Evolutionary conservation across 2,113 vertebrate genomes (phyloP).

Genomic region (Rissa tridactyla): DNA sequence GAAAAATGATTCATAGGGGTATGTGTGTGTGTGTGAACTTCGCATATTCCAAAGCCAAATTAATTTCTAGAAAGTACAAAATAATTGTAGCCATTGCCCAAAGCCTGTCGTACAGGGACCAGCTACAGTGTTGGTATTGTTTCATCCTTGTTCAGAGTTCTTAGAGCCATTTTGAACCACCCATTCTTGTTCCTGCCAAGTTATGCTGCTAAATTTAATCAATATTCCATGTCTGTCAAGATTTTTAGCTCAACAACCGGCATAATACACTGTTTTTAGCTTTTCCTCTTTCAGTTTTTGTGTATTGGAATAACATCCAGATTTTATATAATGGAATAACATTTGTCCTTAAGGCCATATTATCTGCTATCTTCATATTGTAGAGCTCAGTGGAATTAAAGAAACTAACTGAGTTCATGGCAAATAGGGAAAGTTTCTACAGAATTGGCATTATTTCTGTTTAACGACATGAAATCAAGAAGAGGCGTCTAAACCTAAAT

Average conservation of each 20-base stretch:
- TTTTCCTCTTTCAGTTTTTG: neutral
- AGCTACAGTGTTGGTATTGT: neutral
- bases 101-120: neutral
- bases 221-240: neutral
- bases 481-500: neutral
- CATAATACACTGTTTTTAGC: neutral
- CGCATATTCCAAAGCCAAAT: neutral
- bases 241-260: neutral
- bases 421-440: neutral
- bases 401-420: neutral
- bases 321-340: neutral
- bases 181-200: neutral
- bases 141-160: neutral
- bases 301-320: neutral
- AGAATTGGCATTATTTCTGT: neutral
- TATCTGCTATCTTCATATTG: neutral
- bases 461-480: neutral
- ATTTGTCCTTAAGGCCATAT: neutral
- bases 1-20: neutral
- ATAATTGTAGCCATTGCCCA: neutral
- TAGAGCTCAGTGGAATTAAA: neutral
- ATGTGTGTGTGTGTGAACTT: neutral
- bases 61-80: neutral
- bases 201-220: neutral
- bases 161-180: neutral